Evolutionary conservation across 2,888 invertebrate genomes (phyloP), one percentile per base, ranked within the genome.

Genomic region (Lymantria dispar): DNA sequence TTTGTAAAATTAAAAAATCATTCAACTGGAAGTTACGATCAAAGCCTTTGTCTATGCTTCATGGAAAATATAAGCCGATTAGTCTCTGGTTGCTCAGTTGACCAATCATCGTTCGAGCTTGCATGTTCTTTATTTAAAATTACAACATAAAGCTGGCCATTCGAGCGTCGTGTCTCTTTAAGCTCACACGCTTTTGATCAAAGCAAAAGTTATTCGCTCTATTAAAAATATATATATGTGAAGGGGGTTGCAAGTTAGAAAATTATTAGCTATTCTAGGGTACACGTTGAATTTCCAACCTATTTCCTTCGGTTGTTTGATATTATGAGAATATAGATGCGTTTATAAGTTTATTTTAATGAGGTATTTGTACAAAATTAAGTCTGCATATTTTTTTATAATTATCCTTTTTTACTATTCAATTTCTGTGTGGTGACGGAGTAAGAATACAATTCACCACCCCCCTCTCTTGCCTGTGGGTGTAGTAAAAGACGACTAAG

Each of bases 51-150:
- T 72, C 70, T 74, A 70, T 78, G 83, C 70, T 72, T 72, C 72
- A 75, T 76, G 75, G 80, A 74, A 72, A 74, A 77, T 70, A 71
- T 77, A 79, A 80, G 79, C 81, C 72, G 73, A 74, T 85, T 85
- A 84, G 78, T 78, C 80, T 82, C 71, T 80, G 81, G 76, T 54
- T 75, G 60, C 68, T 59, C 73, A 70, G 65, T 72, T 81, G 84
- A 79, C 83, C 84, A 82, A 81, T 83, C 76, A 79, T 72, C 75
- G 78, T 71, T 68, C 68, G 61, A 79, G 83, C 72, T 68, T 68
- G 56, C 72, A 74, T 70, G 78, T 80, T 83, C 83, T 72, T 72
- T 76, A 78, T 84, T 83, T 81, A 85, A 83, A 83, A 73, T 78
- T 70, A 72, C 74, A 58, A 69, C 59, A 66, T 62, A 49, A 57